phyloP scores from a whole-genome alignment of 1,140 invertebrate species.

The Portunus trituberculatus region DNA sequence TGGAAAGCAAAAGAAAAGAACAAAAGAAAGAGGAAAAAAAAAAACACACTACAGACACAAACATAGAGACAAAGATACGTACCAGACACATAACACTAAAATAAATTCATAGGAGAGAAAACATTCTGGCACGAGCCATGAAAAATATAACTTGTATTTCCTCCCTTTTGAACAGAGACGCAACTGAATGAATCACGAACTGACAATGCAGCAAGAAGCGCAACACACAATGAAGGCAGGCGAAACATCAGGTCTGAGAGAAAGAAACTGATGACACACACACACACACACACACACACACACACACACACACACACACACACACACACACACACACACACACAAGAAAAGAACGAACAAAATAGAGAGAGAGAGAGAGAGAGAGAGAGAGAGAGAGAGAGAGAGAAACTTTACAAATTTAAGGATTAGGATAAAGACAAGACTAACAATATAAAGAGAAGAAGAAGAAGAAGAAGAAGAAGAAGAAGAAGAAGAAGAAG shows the following conservation, averaged over 20 bases:
- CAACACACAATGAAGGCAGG: neutral
- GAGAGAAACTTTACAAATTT: neutral
- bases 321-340: too few relatives aligned
- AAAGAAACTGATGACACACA: too few relatives aligned
- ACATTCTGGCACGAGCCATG: too few relatives aligned
- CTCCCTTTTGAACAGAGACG: neutral
- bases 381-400: slow-evolving; percentile 35
- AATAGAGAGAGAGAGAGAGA: neutral
- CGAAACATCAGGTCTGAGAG: neutral
- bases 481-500: neutral
- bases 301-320: too few relatives aligned
- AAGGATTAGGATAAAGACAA: neutral
- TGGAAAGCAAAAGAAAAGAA: neutral
- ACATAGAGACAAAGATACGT: too few relatives aligned
- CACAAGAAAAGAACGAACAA: neutral
- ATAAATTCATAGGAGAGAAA: too few relatives aligned
- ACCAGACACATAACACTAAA: too few relatives aligned
- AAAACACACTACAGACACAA: too few relatives aligned
- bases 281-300: too few relatives aligned
- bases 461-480: neutral
- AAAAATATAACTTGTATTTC: too few relatives aligned
- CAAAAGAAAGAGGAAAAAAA: too few relatives aligned
- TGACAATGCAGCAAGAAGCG: too few relatives aligned
- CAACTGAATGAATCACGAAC: neutral
- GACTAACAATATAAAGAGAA: neutral